These are phyloP conservation scores for Synanthedon vespiformis DNA, from an alignment of 2,888 invertebrate genomes.

Conservation along the genomic window DNA sequence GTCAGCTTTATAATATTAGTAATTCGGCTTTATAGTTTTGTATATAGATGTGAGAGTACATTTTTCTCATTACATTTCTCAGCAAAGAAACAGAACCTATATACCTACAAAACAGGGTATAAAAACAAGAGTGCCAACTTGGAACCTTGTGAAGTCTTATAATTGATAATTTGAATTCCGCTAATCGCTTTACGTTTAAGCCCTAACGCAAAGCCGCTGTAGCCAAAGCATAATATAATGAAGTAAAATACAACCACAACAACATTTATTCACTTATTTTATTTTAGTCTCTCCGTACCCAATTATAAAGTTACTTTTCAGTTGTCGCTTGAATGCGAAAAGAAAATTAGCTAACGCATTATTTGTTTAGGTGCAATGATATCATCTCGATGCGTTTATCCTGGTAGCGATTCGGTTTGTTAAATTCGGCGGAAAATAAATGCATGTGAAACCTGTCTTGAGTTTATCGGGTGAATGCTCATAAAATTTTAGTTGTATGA, in stretches of 20 bases:
- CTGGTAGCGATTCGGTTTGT: conserved; percentile 18
- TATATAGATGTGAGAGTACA: no score
- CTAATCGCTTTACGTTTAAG: conserved; percentile 7
- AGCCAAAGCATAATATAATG: conserved; percentile 10
- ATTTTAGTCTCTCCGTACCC: neutral
- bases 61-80: no score
- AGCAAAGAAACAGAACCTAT: no score
- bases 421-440: conserved; percentile 31
- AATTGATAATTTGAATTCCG: conserved; percentile 1
- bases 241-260: neutral
- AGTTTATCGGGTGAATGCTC: neutral
- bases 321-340: neutral
- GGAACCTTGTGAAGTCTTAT: no score
- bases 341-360: conserved; percentile 5
- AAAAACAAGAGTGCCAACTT: no score
- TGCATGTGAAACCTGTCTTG: conserved; percentile 26
- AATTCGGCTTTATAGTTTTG: no score
- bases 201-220: conserved; percentile 9
- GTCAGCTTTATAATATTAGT: no score
- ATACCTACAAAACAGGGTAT: no score
- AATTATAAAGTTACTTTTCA: neutral
- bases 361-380: conserved; percentile 57
- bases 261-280: neutral
- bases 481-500: no score
- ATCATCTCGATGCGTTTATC: conserved; percentile 21